phyloP scores from a whole-genome alignment of 2,113 vertebrate species.

The Alligator mississippiensis region DNA sequence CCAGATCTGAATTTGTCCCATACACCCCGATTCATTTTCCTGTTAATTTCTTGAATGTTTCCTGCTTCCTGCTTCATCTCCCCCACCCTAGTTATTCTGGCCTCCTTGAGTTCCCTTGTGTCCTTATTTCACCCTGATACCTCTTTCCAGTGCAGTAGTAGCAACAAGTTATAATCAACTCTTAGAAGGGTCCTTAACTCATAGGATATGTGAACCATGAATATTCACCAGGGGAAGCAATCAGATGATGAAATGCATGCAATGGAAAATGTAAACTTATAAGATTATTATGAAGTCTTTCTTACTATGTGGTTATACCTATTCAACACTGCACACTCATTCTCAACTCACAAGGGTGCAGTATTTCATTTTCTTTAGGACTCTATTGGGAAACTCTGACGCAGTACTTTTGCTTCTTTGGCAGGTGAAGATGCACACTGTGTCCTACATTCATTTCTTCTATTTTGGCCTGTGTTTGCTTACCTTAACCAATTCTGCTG shows the following conservation, averaged over 20 bases:
- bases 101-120: background rate
- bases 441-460: conserved; percentile 91
- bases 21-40: background rate
- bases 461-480: conserved; percentile 96
- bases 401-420: conserved; percentile 48
- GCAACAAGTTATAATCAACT: background rate
- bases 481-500: conserved; percentile 89
- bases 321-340: background rate
- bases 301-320: background rate
- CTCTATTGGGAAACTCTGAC: conserved; percentile 47
- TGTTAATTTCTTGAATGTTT: background rate
- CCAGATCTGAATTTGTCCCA: background rate
- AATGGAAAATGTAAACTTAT: background rate
- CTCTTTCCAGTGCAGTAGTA: background rate
- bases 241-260: background rate
- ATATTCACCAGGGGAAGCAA: background rate
- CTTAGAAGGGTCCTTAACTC: background rate
- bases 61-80: background rate
- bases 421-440: conserved; percentile 92
- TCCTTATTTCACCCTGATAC: background rate
- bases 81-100: background rate
- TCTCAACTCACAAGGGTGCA: background rate
- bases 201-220: background rate
- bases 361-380: background rate
- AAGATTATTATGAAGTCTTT: conserved; percentile 16